Percentiles rank a stretch among this genome's conserved stretches.
phyloP scores from a whole-genome alignment of 2,888 invertebrate species.

The Synergus gifuensis region DNA sequence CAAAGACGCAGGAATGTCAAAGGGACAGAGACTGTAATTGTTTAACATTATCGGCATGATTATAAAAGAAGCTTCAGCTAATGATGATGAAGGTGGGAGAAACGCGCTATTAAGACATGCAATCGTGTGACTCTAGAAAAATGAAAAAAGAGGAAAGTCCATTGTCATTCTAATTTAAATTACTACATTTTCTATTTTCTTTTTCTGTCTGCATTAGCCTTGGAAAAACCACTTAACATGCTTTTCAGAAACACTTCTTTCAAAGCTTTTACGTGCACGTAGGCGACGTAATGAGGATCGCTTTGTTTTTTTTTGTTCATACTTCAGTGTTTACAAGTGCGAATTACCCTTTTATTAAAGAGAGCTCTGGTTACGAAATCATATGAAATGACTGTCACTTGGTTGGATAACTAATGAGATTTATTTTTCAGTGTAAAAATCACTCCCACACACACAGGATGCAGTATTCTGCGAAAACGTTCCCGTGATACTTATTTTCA shows the following conservation, averaged over 20 bases:
- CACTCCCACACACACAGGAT: neutral
- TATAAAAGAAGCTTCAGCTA: conserved; percentile 17
- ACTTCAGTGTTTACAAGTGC: neutral
- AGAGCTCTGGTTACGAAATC: neutral
- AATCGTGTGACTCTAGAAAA: conserved; percentile 18
- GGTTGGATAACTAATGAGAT: neutral
- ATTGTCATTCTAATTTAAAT: conserved; percentile 33
- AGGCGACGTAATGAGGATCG: neutral
- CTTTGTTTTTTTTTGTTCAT: neutral
- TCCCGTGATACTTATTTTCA: conserved; percentile 13
- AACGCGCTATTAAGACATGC: conserved; percentile 18
- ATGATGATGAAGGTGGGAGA: conserved; percentile 37
- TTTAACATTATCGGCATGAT: conserved; percentile 26
- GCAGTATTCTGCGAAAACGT: conserved; percentile 12
- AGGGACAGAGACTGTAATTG: conserved; percentile 15
- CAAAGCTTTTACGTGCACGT: neutral
- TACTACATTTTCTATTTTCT: conserved; percentile 7
- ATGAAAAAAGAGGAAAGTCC: neutral
- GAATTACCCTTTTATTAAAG: neutral
- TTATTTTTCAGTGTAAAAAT: neutral
- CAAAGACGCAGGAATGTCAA: conserved; percentile 33
- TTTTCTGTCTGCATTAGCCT: neutral
- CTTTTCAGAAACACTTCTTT: neutral
- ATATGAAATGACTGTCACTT: neutral
- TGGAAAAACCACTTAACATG: neutral